Base-by-base conservation (phyloP, 1,140 invertebrate genomes). In the Forficula auricularia region DNA sequence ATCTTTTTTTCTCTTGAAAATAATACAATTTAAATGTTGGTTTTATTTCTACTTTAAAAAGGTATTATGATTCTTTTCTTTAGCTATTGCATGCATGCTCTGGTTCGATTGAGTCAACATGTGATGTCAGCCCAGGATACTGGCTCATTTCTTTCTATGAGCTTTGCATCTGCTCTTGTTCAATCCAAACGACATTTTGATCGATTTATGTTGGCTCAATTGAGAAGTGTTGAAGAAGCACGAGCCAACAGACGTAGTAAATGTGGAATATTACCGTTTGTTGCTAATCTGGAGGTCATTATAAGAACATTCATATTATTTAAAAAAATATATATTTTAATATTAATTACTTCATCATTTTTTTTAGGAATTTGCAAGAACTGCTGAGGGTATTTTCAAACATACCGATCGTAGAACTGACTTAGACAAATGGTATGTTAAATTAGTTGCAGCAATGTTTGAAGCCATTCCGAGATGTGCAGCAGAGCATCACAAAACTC, bases 151-250 rank as follows among this genome's bases (percentile, higher is more conserved):
- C 68, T 94, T 14, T 85, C 82, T 46, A 87, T 84, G 65, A 85
- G 83, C 18, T 89, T 87, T 60, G 90, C 82, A 14, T 84, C 79
- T 35, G 76, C 80, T 49, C 64, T 94, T 19, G 81, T 95, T 15
- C 82, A 89, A 61, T 83, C 91, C n/a, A 97, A 97, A 65, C 66
- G 92, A 33, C 85, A 82, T 50, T 90, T 96, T 58, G 94, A 98
- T 62, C 77, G 80, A 50, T 87, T 89, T 52, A 90, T 98, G 77
- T 75, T 85, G 54, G 70, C 75, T 14, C 85, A 94, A 52, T 71
- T 89, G 33, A 75, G 77, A 48, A 79, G 79, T 1, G 82, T 96
- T 47, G 69, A 80, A 52, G 86, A 91, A 38, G 77, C 79, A 36
- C 77, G 75, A 61, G 58, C 73, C 33, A 68, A 73, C 50, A 71